phyloP scores from a whole-genome alignment of 2,888 invertebrate genomes.

The Plagodis dolabraria region DNA sequence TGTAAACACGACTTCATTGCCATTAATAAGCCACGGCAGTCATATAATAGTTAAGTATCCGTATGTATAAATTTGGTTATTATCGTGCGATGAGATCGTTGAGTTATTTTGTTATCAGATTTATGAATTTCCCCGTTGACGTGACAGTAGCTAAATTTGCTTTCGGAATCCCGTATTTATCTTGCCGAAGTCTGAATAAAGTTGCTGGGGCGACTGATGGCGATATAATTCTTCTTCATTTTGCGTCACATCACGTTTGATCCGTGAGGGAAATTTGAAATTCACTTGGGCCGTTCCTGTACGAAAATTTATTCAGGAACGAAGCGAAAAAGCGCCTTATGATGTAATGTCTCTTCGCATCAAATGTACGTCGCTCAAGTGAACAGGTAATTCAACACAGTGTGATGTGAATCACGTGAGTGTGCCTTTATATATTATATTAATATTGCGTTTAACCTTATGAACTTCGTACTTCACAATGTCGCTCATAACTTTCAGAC shows the following conservation, averaged over 20 bases:
- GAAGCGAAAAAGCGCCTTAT: conserved; percentile 36
- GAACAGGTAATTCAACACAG: conserved; percentile 32
- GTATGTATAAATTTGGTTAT: conserved; percentile 52
- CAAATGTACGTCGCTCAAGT: conserved; percentile 27
- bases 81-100: conserved; percentile 43
- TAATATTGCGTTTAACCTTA: conserved; percentile 24
- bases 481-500: too few relatives aligned
- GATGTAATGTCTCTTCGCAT: conserved; percentile 33
- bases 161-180: conserved; percentile 44
- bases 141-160: conserved; percentile 42
- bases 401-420: conserved; percentile 26
- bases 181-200: conserved; percentile 41
- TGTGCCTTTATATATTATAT: conserved; percentile 23
- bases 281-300: conserved; percentile 47
- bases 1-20: conserved; percentile 24
- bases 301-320: conserved; percentile 50
- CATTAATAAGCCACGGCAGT: conserved; percentile 38
- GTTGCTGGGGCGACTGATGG: conserved; percentile 46
- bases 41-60: conserved; percentile 42
- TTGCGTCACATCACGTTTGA: conserved; percentile 48
- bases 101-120: conserved; percentile 46
- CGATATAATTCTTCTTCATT: conserved; percentile 50
- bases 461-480: too few relatives aligned
- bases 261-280: conserved; percentile 58
- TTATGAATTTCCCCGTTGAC: conserved; percentile 44